Base-by-base conservation (phyloP, 2,113 vertebrate species). In the Cyanoderma ruficeps region DNA sequence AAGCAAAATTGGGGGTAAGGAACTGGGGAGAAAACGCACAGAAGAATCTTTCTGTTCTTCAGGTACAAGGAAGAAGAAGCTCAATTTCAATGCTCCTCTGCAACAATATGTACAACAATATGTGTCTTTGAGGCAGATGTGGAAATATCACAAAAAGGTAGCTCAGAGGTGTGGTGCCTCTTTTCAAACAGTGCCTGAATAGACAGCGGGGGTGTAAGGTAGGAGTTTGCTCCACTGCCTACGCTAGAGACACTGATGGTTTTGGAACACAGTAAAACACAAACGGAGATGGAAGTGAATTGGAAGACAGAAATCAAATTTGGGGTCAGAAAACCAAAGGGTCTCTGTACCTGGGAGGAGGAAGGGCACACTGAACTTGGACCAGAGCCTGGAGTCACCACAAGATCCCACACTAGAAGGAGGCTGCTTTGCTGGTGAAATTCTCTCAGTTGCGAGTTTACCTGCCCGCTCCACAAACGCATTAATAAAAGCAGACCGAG, bases 401-500 rank as follows among this genome's bases (percentile, higher is more conserved):
- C 0, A 0, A 87, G 30, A 90, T n/a, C 30, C 59, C 89, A 47
- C 0, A 0, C 49, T 53, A 41, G 27, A 31, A 89, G 41, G 31
- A 27, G 68, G 71, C 31, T 86, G 50, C 30, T 83, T 55, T 80
- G 71, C 63, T 4, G 6, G 71, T 55, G 71, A 87, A 74, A 81
- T 88, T 70, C 64, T 47, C 35, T 60, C 68, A n/a, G 60, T 37
- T 81, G 50, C 28, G 71, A 86, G 47, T 44, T 35, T 70, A 95
- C 88, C 93, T 96, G 87, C 77, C 9, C 5, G 75, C 67, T 76
- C 53, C 39, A 70, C 82, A 59, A 93, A 92, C 0, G 1, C 64
- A 90, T 94, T 80, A 60, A 88, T 90, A 93, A 96, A 88, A 96
- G 88, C 79, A 94, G 68, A 86, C 59, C 8, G 0, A 93, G 77